Evolutionary conservation across 1,140 invertebrate species (phyloP).

Genomic region (Cyclargus thomasi): DNA sequence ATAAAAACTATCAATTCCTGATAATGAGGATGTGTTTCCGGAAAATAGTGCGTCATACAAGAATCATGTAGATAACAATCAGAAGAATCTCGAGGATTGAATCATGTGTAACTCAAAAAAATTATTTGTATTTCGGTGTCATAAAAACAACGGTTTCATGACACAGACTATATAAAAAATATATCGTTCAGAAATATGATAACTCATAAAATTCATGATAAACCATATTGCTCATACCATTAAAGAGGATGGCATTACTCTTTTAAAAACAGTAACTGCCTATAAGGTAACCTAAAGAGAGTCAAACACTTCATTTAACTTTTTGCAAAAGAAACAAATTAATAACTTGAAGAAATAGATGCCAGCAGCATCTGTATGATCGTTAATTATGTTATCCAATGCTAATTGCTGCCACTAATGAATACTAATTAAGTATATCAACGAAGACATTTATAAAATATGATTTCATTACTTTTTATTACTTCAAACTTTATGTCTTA

Average conservation of each 20-base stretch:
- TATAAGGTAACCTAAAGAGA: too few species aligned
- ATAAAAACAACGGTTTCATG: too few species aligned
- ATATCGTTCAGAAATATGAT: too few species aligned
- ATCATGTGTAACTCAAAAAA: neutral
- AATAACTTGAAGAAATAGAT: neutral
- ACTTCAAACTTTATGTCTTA: too few species aligned
- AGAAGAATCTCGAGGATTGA: conserved; percentile 10
- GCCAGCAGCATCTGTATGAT: neutral
- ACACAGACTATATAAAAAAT: too few species aligned
- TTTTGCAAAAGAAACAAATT: neutral
- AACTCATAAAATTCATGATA: too few species aligned
- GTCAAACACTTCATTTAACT: too few species aligned
- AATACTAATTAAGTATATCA: neutral
- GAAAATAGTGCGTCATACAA: conserved; percentile 3
- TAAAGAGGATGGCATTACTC: too few species aligned
- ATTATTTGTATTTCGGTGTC: too few species aligned
- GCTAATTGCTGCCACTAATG: neutral
- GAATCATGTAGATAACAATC: neutral
- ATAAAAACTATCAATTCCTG: conserved; percentile 8
- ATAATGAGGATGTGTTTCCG: conserved; percentile 9
- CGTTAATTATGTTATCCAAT: neutral
- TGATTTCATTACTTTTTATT: neutral
- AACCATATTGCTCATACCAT: too few species aligned
- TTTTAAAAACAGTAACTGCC: too few species aligned
- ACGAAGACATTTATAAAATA: neutral